Conservation (phyloP, 2,113 vertebrate species). For the Gila orcuttii region DNA sequence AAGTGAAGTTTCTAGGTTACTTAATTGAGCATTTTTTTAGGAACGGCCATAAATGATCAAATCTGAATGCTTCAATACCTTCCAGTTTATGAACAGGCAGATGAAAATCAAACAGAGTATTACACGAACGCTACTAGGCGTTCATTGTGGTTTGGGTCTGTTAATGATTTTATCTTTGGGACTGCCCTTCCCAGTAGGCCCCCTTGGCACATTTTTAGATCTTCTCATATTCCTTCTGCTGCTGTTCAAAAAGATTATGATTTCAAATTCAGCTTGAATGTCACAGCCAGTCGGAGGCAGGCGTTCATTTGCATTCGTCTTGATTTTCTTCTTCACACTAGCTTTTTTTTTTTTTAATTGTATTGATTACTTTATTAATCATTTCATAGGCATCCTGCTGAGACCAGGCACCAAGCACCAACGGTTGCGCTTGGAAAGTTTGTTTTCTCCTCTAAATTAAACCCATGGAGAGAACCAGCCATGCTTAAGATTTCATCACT, state of each 20-base stretch:
- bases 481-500: conserved; percentile 35
- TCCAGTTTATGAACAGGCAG: not conserved
- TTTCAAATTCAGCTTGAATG: conserved; percentile 21
- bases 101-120: not conserved
- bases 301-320: conserved; percentile 13
- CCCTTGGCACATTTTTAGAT: conserved; percentile 3
- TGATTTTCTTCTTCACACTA: conserved; percentile 23
- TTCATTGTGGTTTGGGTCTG: conserved; percentile 2
- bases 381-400: conserved; percentile 55
- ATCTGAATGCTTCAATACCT: too few species aligned
- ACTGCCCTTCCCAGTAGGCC: not conserved
- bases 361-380: conserved; percentile 65
- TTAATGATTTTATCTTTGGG: conserved; percentile 24
- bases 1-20: not conserved
- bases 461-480: conserved; percentile 40
- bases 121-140: not conserved
- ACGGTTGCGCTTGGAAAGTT: conserved; percentile 18
- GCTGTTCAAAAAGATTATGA: conserved; percentile 22
- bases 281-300: conserved; percentile 2
- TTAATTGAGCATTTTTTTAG: not conserved
- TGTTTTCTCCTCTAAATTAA: conserved; percentile 51
- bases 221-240: not conserved
- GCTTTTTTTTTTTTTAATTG: conserved; percentile 5
- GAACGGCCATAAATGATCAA: not conserved
- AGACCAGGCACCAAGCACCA: conserved; percentile 22